phyloP scores from a whole-genome alignment of 2,888 invertebrate genomes.

The Drosophila peninsularis region DNA sequence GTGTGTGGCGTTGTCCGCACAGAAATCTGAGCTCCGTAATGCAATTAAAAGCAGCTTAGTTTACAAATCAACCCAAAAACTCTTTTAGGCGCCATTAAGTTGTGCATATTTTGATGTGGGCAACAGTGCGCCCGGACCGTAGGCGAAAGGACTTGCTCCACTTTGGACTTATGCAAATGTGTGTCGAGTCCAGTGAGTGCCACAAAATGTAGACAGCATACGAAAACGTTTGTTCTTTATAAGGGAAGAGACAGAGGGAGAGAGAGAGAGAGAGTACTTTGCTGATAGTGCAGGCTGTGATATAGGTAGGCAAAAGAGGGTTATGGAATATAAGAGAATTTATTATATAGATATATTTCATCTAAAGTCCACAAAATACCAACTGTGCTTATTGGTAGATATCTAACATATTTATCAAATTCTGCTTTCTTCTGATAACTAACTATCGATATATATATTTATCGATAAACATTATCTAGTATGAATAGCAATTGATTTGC shows the following conservation, averaged over 20 bases:
- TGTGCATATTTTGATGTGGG: slow-evolving; percentile 50
- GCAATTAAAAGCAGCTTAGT: slow-evolving; percentile 69
- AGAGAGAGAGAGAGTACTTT: not conserved
- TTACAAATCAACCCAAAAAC: slow-evolving; percentile 53
- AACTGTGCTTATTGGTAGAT: no score
- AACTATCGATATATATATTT: no score
- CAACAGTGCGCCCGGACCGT: slow-evolving; percentile 1
- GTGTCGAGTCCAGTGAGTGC: slow-evolving; percentile 26
- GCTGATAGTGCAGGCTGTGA: not conserved
- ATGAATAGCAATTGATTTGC: no score
- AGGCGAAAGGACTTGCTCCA: slow-evolving; percentile 21
- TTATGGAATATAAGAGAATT: not conserved
- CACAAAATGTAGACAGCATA: slow-evolving; percentile 45
- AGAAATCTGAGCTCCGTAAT: slow-evolving; percentile 44
- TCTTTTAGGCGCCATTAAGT: slow-evolving; percentile 62
- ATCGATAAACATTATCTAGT: no score
- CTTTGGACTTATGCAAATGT: slow-evolving; percentile 61
- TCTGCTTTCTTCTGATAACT: no score
- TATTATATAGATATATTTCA: not conserved
- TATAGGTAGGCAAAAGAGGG: not conserved
- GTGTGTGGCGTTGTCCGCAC: not conserved
- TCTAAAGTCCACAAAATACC: no score
- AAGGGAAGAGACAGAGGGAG: not conserved
- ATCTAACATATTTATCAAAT: no score
- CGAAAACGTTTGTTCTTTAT: slow-evolving; percentile 7